A percentile compares a stretch with the other conserved stretches of the same genome.
Evolutionary conservation across 2,888 invertebrate species (phyloP).

Genomic region (Eupithecia vulgata): DNA sequence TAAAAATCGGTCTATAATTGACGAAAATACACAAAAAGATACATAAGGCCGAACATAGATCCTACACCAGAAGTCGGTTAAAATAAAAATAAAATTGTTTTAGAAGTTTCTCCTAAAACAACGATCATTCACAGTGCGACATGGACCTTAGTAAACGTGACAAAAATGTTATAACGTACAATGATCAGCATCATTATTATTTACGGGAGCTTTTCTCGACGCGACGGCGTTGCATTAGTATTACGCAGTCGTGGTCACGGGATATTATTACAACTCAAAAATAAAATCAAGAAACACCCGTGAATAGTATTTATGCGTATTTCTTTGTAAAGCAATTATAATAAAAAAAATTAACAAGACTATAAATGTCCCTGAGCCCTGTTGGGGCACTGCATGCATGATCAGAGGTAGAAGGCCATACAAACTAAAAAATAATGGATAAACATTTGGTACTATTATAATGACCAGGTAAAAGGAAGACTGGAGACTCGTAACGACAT

Average conservation of each 20-base stretch:
- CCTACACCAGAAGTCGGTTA: no score
- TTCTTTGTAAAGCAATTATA: background rate
- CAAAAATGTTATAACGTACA: background rate
- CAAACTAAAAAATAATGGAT: background rate
- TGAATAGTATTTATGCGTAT: background rate
- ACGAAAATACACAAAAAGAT: no score
- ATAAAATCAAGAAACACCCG: background rate
- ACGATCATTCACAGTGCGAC: background rate
- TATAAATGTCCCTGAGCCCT: background rate
- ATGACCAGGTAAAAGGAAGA: background rate
- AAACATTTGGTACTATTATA: no score
- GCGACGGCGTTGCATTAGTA: background rate
- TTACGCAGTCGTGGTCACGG: background rate
- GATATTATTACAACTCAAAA: background rate
- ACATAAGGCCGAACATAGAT: no score
- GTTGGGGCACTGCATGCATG: background rate
- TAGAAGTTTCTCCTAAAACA: background rate
- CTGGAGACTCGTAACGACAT: background rate
- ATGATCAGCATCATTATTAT: no score
- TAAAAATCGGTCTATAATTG: no score
- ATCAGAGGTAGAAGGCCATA: background rate
- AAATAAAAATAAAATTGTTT: no score
- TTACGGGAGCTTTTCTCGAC: background rate
- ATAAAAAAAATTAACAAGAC: background rate
- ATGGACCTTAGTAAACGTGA: background rate